Percentiles rank a stretch among this genome's conserved stretches.
Evolutionary conservation across 1,140 invertebrate genomes (phyloP).

Genomic region (Apis cerana): DNA sequence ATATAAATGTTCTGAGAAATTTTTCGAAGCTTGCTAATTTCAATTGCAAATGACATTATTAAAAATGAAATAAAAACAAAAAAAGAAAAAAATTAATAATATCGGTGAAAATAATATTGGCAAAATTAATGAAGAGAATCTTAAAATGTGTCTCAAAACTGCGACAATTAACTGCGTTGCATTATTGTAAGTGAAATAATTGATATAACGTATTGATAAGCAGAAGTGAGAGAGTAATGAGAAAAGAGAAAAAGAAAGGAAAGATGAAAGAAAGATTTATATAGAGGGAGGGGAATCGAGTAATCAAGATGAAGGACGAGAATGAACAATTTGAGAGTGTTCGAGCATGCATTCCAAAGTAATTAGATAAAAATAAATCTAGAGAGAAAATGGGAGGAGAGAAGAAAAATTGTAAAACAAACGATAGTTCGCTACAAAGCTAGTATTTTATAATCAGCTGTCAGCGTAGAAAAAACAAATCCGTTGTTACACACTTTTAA

Average conservation of each 20-base stretch:
- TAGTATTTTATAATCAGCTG: slow-evolving; percentile 53
- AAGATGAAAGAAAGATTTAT: neutral
- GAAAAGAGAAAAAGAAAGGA: neutral
- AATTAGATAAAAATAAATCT: slow-evolving; percentile 43
- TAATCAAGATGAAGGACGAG: slow-evolving; percentile 4
- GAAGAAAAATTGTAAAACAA: neutral
- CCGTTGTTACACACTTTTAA: neutral
- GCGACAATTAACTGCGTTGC: too few relatives aligned
- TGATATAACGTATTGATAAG: too few relatives aligned
- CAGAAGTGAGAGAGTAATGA: neutral
- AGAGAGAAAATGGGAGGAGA: neutral
- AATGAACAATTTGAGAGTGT: too few relatives aligned
- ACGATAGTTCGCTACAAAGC: slow-evolving; percentile 49
- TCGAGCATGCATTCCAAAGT: slow-evolving; percentile 60
- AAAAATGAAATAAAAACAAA: too few relatives aligned
- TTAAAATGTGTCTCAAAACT: too few relatives aligned
- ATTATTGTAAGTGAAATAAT: too few relatives aligned
- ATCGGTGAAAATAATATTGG: too few relatives aligned
- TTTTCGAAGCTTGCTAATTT: too few relatives aligned
- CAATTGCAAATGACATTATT: too few relatives aligned
- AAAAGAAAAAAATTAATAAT: too few relatives aligned
- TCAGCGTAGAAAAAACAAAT: slow-evolving; percentile 43
- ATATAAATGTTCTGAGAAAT: too few relatives aligned
- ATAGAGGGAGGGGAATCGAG: neutral
- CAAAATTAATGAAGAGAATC: too few relatives aligned